These are phyloP conservation scores for Lasiurus borealis DNA, from an alignment of 2,113 vertebrate species.

Conservation along the genomic window DNA sequence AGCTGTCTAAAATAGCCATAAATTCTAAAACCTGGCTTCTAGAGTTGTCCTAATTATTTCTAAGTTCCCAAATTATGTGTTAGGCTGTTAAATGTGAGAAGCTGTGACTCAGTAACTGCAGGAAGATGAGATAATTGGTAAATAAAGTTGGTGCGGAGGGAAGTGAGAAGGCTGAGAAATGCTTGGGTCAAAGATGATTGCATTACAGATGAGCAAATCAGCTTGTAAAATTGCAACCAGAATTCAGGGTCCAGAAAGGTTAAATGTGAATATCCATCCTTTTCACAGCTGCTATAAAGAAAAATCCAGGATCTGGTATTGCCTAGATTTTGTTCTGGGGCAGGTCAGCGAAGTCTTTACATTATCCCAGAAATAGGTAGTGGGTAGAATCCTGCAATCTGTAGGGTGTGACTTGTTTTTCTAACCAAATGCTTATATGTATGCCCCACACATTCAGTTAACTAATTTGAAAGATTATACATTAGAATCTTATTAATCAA, in stretches of 20 bases:
- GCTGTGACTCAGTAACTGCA: not conserved
- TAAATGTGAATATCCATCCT: not conserved
- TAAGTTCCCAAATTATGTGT: conserved; percentile 1
- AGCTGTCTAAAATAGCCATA: not conserved
- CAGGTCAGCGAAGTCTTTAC: not conserved
- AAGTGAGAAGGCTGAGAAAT: not conserved
- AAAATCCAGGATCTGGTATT: not conserved
- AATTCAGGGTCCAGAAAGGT: not conserved
- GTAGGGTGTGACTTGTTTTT: not conserved
- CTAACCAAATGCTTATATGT: conserved; percentile 17
- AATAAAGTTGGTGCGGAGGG: not conserved
- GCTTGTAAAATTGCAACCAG: not conserved
- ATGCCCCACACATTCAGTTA: not conserved
- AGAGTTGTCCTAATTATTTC: conserved; percentile 7
- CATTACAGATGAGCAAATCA: not conserved
- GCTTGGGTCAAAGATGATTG: not conserved
- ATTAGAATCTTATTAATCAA: not conserved
- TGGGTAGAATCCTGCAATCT: not conserved
- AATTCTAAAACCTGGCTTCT: not conserved
- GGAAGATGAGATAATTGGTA: not conserved
- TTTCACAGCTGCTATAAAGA: not conserved
- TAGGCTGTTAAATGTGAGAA: conserved; percentile 39
- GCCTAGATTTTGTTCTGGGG: not conserved
- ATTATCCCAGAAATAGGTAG: not conserved
- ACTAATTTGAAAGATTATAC: conserved; percentile 13